Evolutionary conservation across 1,140 invertebrate species (phyloP), one percentile per base, ranked within the genome.

Genomic region (Anagrus nilaparvatae): DNA sequence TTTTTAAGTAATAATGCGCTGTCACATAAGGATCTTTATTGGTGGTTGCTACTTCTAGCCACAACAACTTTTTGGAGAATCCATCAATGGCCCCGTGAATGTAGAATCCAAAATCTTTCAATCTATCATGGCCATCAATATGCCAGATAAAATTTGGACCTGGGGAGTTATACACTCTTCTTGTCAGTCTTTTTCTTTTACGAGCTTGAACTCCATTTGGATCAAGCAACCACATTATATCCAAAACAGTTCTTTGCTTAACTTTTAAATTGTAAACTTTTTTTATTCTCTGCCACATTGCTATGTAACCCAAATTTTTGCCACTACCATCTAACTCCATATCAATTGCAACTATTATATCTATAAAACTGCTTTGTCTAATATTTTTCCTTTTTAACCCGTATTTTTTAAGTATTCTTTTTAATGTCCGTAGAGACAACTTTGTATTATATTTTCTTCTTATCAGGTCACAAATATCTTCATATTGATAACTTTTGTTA

Each of bases 61-160:
- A 61, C 19, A 61, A 28, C 9, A 61, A 34, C 8, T 49, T 35
- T 20, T 50, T 30, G 9, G 55, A 59, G 43, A 52, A 60, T 0
- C 59, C 59, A 45, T 60, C 55, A 17, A 61, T 53, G 29, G 52
- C 58, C 3, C 48, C 53, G 44, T 55, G 46, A 8, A 60, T 52
- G 21, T 44, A 48, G 12, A 61, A 43, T 17, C 55, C 56, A 46
- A 48, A 59, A 20, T 45, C 50, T 43, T 60, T 61, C 1, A 60
- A 46, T 41, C 60, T 60, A 34, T 60, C 56, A 45, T 56, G 56
- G 0, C 44, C 49, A 47, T 63, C 56, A 2, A 58, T 37, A 46
- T 63, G 59, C 58, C 59, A 61, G 1, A 52, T 5, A 45, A 36
- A 48, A 40, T 57, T 57, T 41, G 57, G 57, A 6, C 58, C 57